phyloP scores from a whole-genome alignment of 2,113 vertebrate species.

The Neolamprologus modestus region DNA sequence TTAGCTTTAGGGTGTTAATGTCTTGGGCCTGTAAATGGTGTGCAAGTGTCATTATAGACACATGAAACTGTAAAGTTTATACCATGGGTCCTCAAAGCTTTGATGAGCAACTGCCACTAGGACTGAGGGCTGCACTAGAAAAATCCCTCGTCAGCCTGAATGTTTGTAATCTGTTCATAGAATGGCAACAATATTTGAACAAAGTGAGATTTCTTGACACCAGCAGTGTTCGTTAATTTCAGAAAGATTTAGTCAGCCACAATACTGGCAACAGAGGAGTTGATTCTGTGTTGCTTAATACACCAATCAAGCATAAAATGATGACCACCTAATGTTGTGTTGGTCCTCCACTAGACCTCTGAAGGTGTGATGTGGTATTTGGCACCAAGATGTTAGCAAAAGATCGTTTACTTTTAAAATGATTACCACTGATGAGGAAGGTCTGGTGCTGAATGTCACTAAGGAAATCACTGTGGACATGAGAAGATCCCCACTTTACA shows the following conservation, averaged over 20 bases:
- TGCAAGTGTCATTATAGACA: background rate
- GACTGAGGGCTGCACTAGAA: background rate
- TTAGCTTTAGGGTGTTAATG: background rate
- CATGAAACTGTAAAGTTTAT: background rate
- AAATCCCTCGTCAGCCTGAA: background rate
- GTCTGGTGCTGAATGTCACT: rapidly evolving
- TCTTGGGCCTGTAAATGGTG: background rate
- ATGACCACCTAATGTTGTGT: background rate
- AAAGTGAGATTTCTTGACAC: background rate
- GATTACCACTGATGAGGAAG: background rate
- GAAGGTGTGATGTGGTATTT: background rate
- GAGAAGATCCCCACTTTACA: background rate
- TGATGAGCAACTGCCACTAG: background rate
- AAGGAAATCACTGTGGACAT: background rate
- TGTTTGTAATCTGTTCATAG: background rate
- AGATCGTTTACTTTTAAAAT: background rate
- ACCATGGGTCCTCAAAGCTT: background rate
- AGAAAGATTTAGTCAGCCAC: background rate
- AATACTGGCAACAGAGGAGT: background rate
- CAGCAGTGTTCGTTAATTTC: background rate
- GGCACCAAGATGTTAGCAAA: background rate
- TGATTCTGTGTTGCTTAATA: background rate
- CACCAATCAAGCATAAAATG: background rate
- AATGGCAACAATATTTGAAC: background rate
- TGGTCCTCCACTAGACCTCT: background rate